Conservation (phyloP, 2,888 invertebrate species). For the Sepiola atlantica region DNA sequence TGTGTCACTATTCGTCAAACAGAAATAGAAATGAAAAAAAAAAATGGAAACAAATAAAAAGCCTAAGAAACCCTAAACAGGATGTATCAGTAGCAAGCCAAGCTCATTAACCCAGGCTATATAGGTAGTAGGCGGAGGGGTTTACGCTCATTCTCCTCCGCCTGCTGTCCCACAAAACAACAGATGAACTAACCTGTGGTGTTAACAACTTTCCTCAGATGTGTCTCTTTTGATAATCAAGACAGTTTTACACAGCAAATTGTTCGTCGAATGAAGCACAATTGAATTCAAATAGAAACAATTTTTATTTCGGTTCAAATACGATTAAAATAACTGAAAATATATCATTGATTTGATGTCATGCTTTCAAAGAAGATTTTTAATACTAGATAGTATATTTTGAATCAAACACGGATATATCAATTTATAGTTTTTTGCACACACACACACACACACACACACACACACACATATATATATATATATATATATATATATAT, state of each 20-base stretch:
- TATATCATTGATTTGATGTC: too few relatives aligned
- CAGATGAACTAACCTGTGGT: conserved; percentile 32
- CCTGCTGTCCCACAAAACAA: background rate
- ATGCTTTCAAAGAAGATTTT: too few relatives aligned
- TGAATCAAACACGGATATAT: too few relatives aligned
- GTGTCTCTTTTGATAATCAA: background rate
- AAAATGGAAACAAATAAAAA: background rate
- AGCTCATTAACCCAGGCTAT: background rate
- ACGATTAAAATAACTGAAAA: too few relatives aligned
- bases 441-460: too few relatives aligned
- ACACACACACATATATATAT: too few relatives aligned
- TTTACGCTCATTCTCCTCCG: background rate
- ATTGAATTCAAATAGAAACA: background rate
- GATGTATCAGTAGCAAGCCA: conserved; percentile 32
- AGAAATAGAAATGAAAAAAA: background rate
- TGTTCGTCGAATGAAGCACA: background rate
- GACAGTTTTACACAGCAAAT: background rate
- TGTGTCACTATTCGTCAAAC: background rate
- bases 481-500: too few relatives aligned
- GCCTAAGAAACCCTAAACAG: background rate
- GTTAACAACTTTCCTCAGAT: background rate
- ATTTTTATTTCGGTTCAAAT: too few relatives aligned
- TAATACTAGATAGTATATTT: too few relatives aligned
- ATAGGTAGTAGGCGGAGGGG: background rate
- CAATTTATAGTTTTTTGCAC: too few relatives aligned